Conservation (phyloP, 1,140 invertebrate species). For the Eufriesea mexicana region DNA sequence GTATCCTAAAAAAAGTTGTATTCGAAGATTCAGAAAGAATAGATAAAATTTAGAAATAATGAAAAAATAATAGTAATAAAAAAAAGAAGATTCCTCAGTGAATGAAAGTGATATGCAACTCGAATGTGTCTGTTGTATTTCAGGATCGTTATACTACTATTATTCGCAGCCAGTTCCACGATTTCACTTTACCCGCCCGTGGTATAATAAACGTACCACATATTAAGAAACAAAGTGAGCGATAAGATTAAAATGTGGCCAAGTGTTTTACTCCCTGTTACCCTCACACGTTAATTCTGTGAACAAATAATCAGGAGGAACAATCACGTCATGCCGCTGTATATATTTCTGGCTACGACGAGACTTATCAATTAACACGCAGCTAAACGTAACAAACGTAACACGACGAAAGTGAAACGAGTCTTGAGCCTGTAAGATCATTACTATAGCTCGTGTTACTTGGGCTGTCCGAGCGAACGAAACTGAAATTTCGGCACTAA, state of each 20-base stretch:
- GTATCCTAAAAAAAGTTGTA: too few species aligned
- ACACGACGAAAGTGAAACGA: not conserved
- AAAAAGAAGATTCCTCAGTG: not conserved
- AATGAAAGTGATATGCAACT: constrained; percentile 53
- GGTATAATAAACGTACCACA: constrained; percentile 79
- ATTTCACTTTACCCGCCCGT: constrained; percentile 81
- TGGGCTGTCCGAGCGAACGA: constrained; percentile 34
- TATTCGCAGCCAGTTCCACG: constrained; percentile 82
- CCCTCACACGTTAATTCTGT: constrained; percentile 56
- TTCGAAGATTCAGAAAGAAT: not conserved
- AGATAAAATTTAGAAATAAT: not conserved
- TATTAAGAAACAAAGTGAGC: constrained; percentile 76
- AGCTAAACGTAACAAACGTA: constrained; percentile 62
- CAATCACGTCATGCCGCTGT: constrained; percentile 41
- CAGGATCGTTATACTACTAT: constrained; percentile 78
- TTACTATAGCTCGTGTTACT: constrained; percentile 19
- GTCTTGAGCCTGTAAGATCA: not conserved
- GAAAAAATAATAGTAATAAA: not conserved
- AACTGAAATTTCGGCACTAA: not conserved
- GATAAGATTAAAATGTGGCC: constrained; percentile 63
- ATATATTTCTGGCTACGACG: constrained; percentile 44
- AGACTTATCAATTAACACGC: constrained; percentile 61
- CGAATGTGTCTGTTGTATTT: constrained; percentile 66
- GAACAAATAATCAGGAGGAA: constrained; percentile 50
- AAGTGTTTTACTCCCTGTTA: constrained; percentile 57